These are phyloP conservation scores for Peribatodes rhomboidaria DNA, from an alignment of 2,888 invertebrate species.

Conservation along the genomic window DNA sequence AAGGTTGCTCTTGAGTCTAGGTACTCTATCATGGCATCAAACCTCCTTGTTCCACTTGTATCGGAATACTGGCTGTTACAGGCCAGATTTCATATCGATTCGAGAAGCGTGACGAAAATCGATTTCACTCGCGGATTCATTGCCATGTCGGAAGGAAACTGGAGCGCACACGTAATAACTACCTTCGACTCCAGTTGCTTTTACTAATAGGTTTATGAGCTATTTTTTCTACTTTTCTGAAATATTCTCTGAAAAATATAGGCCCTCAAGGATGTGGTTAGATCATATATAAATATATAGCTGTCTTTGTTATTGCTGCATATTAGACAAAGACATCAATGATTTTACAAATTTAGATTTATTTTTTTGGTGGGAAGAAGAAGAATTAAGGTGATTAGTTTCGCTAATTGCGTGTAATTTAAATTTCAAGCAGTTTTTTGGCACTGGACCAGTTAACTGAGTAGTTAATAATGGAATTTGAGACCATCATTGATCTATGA, in stretches of 20 bases:
- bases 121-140: constrained; percentile 54
- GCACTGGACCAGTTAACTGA: too few relatives aligned
- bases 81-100: constrained; percentile 36
- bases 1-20: not conserved
- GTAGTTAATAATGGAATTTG: too few relatives aligned
- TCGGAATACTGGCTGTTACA: constrained; percentile 22
- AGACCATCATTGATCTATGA: too few relatives aligned
- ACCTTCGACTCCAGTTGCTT: constrained; percentile 17
- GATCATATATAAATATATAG: too few relatives aligned
- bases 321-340: too few relatives aligned
- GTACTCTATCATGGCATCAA: constrained; percentile 3
- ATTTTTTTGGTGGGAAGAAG: too few relatives aligned
- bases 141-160: constrained; percentile 52
- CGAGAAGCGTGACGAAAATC: constrained; percentile 44
- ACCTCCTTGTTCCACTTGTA: constrained; percentile 15
- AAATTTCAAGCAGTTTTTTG: too few relatives aligned
- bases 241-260: not conserved
- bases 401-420: too few relatives aligned
- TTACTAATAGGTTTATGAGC: not conserved
- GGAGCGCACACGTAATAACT: constrained; percentile 45
- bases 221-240: not conserved
- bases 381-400: too few relatives aligned
- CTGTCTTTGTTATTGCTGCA: too few relatives aligned
- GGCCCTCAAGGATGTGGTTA: too few relatives aligned
- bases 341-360: too few relatives aligned